Evolutionary conservation across 1,140 invertebrate species (phyloP).

Genomic region (Oryctes rhinoceros): DNA sequence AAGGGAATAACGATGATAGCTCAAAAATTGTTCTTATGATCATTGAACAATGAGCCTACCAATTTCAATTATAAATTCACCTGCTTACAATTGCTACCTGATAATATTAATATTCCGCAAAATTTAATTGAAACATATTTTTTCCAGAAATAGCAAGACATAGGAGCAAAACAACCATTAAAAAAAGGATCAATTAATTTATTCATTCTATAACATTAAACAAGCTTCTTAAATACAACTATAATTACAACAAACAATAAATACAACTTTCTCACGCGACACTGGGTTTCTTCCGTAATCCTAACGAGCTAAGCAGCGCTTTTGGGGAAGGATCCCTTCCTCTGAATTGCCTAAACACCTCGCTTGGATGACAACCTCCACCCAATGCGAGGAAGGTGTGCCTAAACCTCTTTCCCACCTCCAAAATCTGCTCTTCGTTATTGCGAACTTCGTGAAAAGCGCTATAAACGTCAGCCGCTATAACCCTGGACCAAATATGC

Average conservation of each 20-base stretch:
- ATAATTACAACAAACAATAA: conserved; percentile 28
- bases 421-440: conserved; percentile 62
- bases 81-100: too few species aligned
- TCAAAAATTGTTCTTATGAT: too few species aligned
- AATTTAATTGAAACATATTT: too few species aligned
- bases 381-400: conserved; percentile 87
- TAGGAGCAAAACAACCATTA: too few species aligned
- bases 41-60: too few species aligned
- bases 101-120: too few species aligned
- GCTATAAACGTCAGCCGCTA: conserved; percentile 88
- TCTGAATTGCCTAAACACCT: conserved; percentile 89
- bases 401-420: conserved; percentile 76
- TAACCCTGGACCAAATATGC: conserved; percentile 82
- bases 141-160: too few species aligned
- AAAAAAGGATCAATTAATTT: too few species aligned
- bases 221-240: not conserved
- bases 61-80: too few species aligned
- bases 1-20: too few species aligned
- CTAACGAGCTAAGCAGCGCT: conserved; percentile 76
- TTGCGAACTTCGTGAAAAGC: conserved; percentile 79
- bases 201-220: too few species aligned
- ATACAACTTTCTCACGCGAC: not conserved
- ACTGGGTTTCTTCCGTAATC: conserved; percentile 59
- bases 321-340: conserved; percentile 89
- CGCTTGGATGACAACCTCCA: conserved; percentile 78